These are phyloP conservation scores for Melanocharis versteri DNA, from an alignment of 2,113 vertebrate genomes.

Conservation along the genomic window DNA sequence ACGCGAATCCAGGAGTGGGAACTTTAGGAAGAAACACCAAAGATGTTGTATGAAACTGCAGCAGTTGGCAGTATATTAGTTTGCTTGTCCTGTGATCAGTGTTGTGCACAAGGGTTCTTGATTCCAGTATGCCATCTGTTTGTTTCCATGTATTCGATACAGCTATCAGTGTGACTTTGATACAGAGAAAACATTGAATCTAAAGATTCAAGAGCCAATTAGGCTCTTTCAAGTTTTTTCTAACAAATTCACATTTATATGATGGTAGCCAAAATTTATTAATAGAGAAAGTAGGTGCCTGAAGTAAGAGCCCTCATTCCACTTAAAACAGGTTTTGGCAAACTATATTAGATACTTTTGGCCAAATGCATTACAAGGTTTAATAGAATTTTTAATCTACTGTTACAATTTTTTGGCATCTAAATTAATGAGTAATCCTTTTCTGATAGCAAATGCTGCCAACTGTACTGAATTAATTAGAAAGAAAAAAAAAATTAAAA, in stretches of 20 bases:
- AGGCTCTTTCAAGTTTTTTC: neutral
- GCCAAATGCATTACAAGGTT: neutral
- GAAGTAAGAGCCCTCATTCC: neutral
- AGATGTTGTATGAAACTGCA: neutral
- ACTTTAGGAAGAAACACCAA: neutral
- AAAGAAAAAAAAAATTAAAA: neutral
- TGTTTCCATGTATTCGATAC: neutral
- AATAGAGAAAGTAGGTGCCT: neutral
- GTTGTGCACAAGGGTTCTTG: neutral
- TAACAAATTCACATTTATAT: neutral
- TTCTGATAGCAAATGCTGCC: constrained; percentile 21
- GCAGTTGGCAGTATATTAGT: neutral
- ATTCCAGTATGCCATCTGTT: neutral
- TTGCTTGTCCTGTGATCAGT: neutral
- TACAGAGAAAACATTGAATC: neutral
- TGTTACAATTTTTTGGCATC: constrained; percentile 5
- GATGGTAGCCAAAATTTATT: neutral
- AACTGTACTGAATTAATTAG: constrained; percentile 40
- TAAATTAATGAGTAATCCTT: constrained; percentile 17
- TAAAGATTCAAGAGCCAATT: neutral
- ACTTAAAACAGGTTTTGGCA: constrained; percentile 14
- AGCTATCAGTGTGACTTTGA: neutral
- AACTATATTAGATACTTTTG: neutral
- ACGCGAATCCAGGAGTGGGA: neutral
- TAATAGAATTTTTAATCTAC: constrained; percentile 28